Conservation (phyloP, 1,140 invertebrate genomes). For the Cyrtorhinus lividipennis region DNA sequence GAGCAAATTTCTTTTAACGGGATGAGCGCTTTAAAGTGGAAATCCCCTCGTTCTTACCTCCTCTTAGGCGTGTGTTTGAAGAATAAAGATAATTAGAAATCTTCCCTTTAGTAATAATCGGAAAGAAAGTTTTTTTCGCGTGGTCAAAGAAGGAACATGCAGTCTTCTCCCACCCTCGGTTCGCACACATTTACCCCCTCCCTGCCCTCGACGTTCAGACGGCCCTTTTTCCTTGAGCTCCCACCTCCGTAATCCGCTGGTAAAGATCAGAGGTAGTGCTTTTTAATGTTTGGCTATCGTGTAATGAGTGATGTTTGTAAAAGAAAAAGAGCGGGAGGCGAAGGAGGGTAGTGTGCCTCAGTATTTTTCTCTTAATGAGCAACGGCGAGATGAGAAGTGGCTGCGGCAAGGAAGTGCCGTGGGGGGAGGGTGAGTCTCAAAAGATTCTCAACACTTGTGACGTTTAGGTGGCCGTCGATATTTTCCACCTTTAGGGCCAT, state of each 20-base stretch:
- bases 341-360: neutral
- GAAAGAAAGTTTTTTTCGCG: neutral
- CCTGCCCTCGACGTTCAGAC: neutral
- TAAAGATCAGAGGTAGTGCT: constrained; percentile 12
- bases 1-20: too few relatives aligned
- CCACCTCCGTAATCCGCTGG: constrained; percentile 1
- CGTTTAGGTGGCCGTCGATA: neutral
- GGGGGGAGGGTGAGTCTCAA: neutral
- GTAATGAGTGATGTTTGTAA: constrained; percentile 14
- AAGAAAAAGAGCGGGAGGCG: neutral
- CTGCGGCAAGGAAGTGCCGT: neutral
- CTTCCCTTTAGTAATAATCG: constrained; percentile 3
- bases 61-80: neutral
- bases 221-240: neutral
- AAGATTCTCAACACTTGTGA: neutral
- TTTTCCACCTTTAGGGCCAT: neutral
- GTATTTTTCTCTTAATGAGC: constrained; percentile 10
- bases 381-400: neutral
- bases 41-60: neutral
- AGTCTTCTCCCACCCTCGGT: neutral
- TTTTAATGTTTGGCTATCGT: constrained; percentile 16
- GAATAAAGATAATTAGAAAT: constrained; percentile 12
- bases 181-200: neutral
- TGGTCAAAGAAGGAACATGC: constrained; percentile 1
- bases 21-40: too few relatives aligned